Evolutionary conservation across 2,797 vertebrate species (phyloP).

Genomic region (Poecilia gillii): DNA sequence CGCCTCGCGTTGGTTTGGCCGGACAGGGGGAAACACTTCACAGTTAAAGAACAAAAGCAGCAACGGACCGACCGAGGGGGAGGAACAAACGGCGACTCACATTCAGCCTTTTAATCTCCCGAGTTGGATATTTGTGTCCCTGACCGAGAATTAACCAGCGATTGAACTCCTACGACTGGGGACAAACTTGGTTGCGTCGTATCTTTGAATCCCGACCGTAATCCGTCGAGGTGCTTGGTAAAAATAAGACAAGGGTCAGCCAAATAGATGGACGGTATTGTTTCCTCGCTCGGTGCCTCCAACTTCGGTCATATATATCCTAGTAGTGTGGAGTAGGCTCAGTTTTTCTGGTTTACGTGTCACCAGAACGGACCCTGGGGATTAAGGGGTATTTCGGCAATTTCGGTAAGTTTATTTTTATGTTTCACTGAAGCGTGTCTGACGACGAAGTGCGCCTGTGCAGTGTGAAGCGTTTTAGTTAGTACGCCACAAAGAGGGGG

Average conservation of each 20-base stretch:
- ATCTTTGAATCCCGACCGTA: slow-evolving; percentile 69
- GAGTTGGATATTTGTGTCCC: slow-evolving; percentile 28
- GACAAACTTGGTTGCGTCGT: slow-evolving; percentile 72
- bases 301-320: slow-evolving; percentile 64
- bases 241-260: slow-evolving; percentile 79
- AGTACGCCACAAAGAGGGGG: slow-evolving; percentile 78
- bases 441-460: slow-evolving; percentile 78
- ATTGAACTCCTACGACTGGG: slow-evolving; percentile 56
- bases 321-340: slow-evolving; percentile 14
- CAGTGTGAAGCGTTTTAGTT: slow-evolving; percentile 74
- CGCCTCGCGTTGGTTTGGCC: slow-evolving; percentile 82
- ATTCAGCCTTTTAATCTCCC: slow-evolving; percentile 22
- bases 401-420: slow-evolving; percentile 81
- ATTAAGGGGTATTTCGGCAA: slow-evolving; percentile 41
- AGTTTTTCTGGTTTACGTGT: slow-evolving; percentile 3
- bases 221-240: slow-evolving; percentile 71
- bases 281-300: slow-evolving; percentile 58
- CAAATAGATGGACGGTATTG: slow-evolving; percentile 71
- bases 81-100: slow-evolving; percentile 52
- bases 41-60: slow-evolving; percentile 85
- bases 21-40: slow-evolving; percentile 84
- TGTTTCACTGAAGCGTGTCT: slow-evolving; percentile 77
- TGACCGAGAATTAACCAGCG: slow-evolving; percentile 26
- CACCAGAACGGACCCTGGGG: slow-evolving; percentile 11
- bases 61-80: slow-evolving; percentile 66